phyloP scores from a whole-genome alignment of 2,888 invertebrate genomes.

The Cephus spinipes region DNA sequence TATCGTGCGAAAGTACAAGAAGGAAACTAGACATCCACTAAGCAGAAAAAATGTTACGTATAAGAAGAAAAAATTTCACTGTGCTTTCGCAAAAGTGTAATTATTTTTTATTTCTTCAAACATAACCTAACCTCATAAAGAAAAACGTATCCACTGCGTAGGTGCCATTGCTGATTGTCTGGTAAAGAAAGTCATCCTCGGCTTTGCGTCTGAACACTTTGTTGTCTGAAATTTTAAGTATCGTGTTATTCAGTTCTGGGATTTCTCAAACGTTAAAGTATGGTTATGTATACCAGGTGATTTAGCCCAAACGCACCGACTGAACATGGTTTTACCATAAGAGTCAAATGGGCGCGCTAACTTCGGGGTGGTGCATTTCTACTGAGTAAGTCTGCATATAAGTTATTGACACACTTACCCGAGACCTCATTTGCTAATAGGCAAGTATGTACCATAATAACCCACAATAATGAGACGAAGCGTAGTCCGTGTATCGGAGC shows the following conservation, averaged over 20 bases:
- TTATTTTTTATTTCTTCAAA: background rate
- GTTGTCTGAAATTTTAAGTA: slow-evolving; percentile 64
- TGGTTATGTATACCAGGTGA: background rate
- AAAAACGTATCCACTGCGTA: slow-evolving; percentile 74
- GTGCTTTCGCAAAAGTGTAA: background rate
- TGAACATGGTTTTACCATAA: no score
- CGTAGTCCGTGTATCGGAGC: slow-evolving; percentile 73
- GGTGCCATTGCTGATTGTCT: slow-evolving; percentile 70
- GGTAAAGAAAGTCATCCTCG: slow-evolving; percentile 67
- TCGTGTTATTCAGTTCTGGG: background rate
- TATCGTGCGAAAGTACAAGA: slow-evolving; percentile 77
- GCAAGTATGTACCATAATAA: slow-evolving; percentile 67
- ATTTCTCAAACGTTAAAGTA: slow-evolving; percentile 7
- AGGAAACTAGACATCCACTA: slow-evolving; percentile 79
- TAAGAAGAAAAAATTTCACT: background rate
- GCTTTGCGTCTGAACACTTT: slow-evolving; percentile 65
- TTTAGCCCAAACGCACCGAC: no score
- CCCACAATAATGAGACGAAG: slow-evolving; percentile 75
- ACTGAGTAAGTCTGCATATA: background rate
- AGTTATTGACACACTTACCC: slow-evolving; percentile 33
- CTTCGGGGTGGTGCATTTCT: background rate
- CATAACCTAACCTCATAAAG: slow-evolving; percentile 74
- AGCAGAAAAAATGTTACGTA: slow-evolving; percentile 46
- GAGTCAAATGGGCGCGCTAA: no score
- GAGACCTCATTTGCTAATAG: slow-evolving; percentile 52